phyloP scores from a whole-genome alignment of 2,888 invertebrate genomes.

The Altica lythri region DNA sequence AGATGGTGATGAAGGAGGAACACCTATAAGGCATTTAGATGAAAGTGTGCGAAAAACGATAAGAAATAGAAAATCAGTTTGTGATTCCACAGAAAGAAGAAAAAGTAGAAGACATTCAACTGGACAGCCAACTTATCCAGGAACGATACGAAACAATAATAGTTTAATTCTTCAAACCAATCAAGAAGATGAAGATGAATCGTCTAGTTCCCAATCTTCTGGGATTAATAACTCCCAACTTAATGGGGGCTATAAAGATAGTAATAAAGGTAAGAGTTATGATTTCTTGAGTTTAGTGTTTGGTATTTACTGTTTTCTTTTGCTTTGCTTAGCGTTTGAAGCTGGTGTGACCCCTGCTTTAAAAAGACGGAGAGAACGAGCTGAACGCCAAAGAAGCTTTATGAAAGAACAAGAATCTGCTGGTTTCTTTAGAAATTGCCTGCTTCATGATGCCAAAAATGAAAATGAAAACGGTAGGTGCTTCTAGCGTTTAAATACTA shows the following conservation, averaged over 20 bases:
- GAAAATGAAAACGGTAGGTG: conserved; percentile 51
- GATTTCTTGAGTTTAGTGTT: conserved; percentile 24
- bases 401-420: conserved; percentile 79
- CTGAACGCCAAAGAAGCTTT: conserved; percentile 82
- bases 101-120: conserved; percentile 80
- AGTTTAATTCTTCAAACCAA: conserved; percentile 42
- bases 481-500: conserved; percentile 58
- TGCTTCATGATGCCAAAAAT: conserved; percentile 47
- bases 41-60: conserved; percentile 75
- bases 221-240: conserved; percentile 60
- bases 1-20: conserved; percentile 76
- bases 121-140: conserved; percentile 61
- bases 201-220: conserved; percentile 66
- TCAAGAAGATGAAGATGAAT: conserved; percentile 60
- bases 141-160: conserved; percentile 44
- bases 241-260: conserved; percentile 64
- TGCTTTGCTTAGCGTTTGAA: conserved; percentile 58
- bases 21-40: conserved; percentile 69
- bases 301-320: conserved; percentile 24
- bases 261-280: conserved; percentile 58
- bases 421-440: conserved; percentile 58
- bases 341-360: conserved; percentile 83
- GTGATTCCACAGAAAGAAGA: conserved; percentile 70
- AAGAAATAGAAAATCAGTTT: conserved; percentile 67
- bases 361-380: conserved; percentile 78